Evolutionary conservation across 2,113 vertebrate species (phyloP), one percentile per base, ranked within the genome.

Genomic region (Erinaceus europaeus): DNA sequence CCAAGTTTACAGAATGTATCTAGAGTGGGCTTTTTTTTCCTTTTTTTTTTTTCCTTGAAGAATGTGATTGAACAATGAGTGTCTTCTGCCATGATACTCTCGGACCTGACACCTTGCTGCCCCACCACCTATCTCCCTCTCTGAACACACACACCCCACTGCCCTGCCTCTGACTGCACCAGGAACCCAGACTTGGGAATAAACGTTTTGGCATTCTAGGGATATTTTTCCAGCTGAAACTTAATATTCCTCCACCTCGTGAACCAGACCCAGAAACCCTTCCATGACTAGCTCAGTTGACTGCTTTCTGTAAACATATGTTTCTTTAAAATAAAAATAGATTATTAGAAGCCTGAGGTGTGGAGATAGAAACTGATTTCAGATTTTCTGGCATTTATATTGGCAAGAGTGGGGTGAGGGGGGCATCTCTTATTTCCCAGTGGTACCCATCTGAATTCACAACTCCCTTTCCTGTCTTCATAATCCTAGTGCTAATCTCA

Each of bases 161-260:
- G 79, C 71, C 52, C 18, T 42, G 75, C 53, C 36, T 79, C 84
- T 13, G 0, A 38, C 29, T 50, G 57, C 90, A 73, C 80, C 75
- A 77, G 74, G 75, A 93, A 94, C 75, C 77, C 92, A 93, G 84
- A 65, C 74, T 79, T 88, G 17, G 78, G 67, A 88, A 91, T 64
- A 91, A 90, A 82, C 71, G 76, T 69, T 91, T 77, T 85, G 81
- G 85, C 84, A 85, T 90, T 91, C 89, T 79, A 93, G 65, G 61
- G 84, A 90, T 90, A 64, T 78, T 75, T 87, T 90, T 94, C 87
- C 78, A 83, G 80, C 55, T 71, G 91, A 94, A 93, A 95, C 52
- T 61, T 23, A 85, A 93, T 61, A 88, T 67, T 89, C 65, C 44
- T 84, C 83, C 78, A 91, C 85, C 72, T 92, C 50, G 6, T 85